phyloP scores from a whole-genome alignment of 1,140 invertebrate species.

The Calephelis nemesis region DNA sequence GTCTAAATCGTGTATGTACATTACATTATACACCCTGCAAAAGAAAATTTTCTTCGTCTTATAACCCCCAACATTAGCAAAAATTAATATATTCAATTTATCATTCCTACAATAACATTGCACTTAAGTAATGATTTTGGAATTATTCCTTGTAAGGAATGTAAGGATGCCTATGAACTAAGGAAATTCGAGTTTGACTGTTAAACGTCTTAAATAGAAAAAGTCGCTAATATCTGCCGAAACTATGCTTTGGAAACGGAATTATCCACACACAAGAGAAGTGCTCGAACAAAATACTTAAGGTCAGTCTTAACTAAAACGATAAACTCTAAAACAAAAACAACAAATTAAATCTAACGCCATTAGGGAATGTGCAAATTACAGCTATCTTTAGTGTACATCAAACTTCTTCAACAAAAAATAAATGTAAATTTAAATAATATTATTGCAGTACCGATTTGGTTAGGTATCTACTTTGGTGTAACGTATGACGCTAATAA shows the following conservation, averaged over 20 bases:
- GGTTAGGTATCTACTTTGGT: conserved; percentile 75
- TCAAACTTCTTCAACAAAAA: conserved; percentile 65
- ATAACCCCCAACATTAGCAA: conserved; percentile 32
- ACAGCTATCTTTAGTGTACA: conserved; percentile 68
- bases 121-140: conserved; percentile 69
- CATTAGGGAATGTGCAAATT: conserved; percentile 76
- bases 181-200: conserved; percentile 63
- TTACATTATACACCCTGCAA: background rate
- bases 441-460: conserved; percentile 75
- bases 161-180: conserved; percentile 65
- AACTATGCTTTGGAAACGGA: conserved; percentile 24
- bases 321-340: conserved; percentile 73
- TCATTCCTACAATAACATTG: conserved; percentile 66
- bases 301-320: conserved; percentile 72
- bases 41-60: conserved; percentile 21
- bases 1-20: background rate
- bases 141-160: conserved; percentile 72
- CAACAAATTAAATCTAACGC: conserved; percentile 71
- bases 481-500: conserved; percentile 33
- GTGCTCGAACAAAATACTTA: conserved; percentile 56
- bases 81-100: conserved; percentile 38
- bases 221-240: conserved; percentile 11
- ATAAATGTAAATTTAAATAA: conserved; percentile 69
- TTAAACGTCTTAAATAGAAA: conserved; percentile 15
- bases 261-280: conserved; percentile 5